Conservation (phyloP, 2,888 invertebrate genomes). For the Sesia apiformis region DNA sequence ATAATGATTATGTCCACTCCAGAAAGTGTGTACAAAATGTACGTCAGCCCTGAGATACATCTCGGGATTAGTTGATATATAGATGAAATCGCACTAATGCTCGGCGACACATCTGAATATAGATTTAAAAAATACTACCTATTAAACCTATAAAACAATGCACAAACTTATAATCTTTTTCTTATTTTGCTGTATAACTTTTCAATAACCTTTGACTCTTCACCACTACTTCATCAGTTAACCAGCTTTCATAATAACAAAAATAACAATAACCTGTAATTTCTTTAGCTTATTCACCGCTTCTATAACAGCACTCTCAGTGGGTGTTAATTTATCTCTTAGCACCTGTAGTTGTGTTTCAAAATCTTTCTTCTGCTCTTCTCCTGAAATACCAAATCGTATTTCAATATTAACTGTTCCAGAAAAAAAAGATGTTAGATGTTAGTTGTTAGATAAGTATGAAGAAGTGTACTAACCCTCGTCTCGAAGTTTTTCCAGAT, state of each 20-base stretch:
- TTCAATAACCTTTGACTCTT: too few species aligned
- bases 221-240: too few species aligned
- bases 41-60: too few species aligned
- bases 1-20: too few species aligned
- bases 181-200: too few species aligned
- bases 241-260: background rate
- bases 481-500: conserved; percentile 74
- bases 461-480: conserved; percentile 41
- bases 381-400: conserved; percentile 28
- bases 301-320: conserved; percentile 64
- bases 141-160: too few species aligned
- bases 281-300: conserved; percentile 66
- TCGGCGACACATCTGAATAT: too few species aligned
- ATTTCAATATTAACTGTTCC: background rate
- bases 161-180: too few species aligned
- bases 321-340: conserved; percentile 57
- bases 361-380: conserved; percentile 69
- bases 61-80: too few species aligned
- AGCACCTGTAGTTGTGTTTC: conserved; percentile 64
- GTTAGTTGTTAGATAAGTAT: background rate
- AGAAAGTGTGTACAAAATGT: too few species aligned
- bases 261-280: conserved; percentile 55
- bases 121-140: too few species aligned
- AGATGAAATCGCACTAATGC: too few species aligned
- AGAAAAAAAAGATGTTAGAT: background rate